A percentile compares a stretch with the other conserved stretches of the same genome.
These are phyloP conservation scores for Sminthurides aquaticus DNA, from an alignment of 2,888 invertebrate species.

Conservation along the genomic window DNA sequence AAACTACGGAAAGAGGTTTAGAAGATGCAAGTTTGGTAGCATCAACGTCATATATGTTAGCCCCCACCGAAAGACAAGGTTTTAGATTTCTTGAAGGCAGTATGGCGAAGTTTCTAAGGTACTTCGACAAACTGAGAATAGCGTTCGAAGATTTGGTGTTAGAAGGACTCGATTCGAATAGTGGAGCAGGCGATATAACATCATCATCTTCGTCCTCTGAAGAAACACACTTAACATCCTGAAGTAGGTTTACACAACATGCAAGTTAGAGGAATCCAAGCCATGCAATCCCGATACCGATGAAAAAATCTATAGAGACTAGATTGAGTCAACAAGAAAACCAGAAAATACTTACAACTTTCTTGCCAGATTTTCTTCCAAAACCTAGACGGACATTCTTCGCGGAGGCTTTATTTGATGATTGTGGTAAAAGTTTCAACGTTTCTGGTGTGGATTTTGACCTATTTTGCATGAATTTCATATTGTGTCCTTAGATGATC, in stretches of 20 bases:
- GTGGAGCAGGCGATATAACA: background rate
- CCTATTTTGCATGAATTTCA: constrained; percentile 20
- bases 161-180: background rate
- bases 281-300: background rate
- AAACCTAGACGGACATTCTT: constrained; percentile 26
- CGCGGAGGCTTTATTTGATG: constrained; percentile 6
- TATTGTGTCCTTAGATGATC: no score
- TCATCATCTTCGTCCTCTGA: background rate
- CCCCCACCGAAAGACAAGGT: background rate
- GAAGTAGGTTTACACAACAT: background rate
- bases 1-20: background rate
- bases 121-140: constrained; percentile 17
- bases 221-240: background rate
- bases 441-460: constrained; percentile 16
- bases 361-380: constrained; percentile 31
- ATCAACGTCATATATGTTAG: background rate
- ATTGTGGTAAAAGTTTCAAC: constrained; percentile 1
- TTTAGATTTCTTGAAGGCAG: constrained; percentile 14
- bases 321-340: background rate
- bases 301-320: background rate
- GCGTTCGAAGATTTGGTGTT: constrained; percentile 3
- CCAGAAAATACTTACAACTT: constrained; percentile 19
- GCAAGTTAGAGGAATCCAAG: background rate
- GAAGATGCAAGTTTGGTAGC: no score
- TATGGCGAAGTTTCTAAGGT: constrained; percentile 16